Percentiles rank a stretch among this genome's conserved stretches.
Evolutionary conservation across 2,113 vertebrate genomes (phyloP).

Genomic region (Paratilapia polleni): DNA sequence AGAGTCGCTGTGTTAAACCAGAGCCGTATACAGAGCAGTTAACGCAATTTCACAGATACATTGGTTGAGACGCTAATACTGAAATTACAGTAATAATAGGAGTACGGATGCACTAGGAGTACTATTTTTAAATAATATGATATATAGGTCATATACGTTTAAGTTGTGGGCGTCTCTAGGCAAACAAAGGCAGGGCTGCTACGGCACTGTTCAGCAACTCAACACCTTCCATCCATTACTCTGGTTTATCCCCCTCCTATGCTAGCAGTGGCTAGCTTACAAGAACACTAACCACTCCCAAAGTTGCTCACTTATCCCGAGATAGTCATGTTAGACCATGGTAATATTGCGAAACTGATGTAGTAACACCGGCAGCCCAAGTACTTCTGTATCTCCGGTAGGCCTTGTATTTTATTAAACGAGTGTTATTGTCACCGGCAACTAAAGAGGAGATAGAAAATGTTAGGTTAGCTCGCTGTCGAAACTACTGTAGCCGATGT

Average conservation of each 20-base stretch:
- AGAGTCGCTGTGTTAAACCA: neutral
- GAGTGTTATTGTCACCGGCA: neutral
- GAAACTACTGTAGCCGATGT: constrained; percentile 47
- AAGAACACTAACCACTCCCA: constrained; percentile 30
- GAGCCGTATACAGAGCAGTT: neutral
- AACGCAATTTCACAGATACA: neutral
- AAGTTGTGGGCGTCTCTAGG: neutral
- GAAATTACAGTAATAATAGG: neutral
- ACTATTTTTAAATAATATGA: neutral
- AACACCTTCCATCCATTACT: neutral
- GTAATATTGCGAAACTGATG: constrained; percentile 46
- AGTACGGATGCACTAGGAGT: accelerated
- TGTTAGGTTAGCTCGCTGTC: neutral
- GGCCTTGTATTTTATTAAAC: neutral
- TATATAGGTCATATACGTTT: neutral
- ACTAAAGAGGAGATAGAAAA: neutral
- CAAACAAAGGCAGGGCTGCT: neutral
- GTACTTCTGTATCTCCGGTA: constrained; percentile 6
- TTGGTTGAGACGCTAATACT: accelerated
- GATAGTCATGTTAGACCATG: neutral
- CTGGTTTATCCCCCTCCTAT: neutral
- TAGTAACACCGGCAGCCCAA: neutral
- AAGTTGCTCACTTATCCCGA: neutral
- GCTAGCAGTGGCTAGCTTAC: constrained; percentile 13
- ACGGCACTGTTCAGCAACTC: no score